These are phyloP conservation scores for human (Homo sapiens) DNA, from an alignment of 2,113 vertebrate genomes.

Conservation along the genomic window DNA sequence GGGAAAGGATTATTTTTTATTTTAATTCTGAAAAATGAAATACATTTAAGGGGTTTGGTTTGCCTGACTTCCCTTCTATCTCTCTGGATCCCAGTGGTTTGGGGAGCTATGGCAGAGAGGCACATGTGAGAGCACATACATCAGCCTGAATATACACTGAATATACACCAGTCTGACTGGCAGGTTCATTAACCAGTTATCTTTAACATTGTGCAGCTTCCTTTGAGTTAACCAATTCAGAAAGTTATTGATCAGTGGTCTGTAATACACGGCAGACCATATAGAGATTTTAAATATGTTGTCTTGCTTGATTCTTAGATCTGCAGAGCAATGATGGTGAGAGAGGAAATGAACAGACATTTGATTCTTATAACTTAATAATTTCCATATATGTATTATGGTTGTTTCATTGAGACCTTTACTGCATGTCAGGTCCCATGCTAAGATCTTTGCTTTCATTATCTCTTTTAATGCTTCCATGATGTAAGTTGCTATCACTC, in stretches of 20 bases:
- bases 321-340: neutral
- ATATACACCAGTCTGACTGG: neutral
- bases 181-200: neutral
- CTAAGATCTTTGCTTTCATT: neutral
- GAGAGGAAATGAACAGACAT: neutral
- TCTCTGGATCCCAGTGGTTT: neutral
- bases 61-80: neutral
- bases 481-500: neutral
- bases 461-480: neutral
- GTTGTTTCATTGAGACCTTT: neutral
- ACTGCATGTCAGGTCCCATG: neutral
- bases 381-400: neutral
- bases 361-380: constrained; percentile 10
- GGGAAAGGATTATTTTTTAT: neutral
- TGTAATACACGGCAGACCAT: neutral
- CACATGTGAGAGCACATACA: too few species aligned
- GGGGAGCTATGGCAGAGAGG: neutral
- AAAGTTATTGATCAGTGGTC: neutral
- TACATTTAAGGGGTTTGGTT: neutral
- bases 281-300: neutral
- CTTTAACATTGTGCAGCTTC: neutral
- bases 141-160: too few species aligned
- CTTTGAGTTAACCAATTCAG: neutral
- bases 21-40: constrained; percentile 10
- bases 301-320: neutral